A percentile compares a stretch with the other conserved stretches of the same genome.
Conservation (phyloP, 2,113 vertebrate genomes). For the Phylloscopus trochilus region DNA sequence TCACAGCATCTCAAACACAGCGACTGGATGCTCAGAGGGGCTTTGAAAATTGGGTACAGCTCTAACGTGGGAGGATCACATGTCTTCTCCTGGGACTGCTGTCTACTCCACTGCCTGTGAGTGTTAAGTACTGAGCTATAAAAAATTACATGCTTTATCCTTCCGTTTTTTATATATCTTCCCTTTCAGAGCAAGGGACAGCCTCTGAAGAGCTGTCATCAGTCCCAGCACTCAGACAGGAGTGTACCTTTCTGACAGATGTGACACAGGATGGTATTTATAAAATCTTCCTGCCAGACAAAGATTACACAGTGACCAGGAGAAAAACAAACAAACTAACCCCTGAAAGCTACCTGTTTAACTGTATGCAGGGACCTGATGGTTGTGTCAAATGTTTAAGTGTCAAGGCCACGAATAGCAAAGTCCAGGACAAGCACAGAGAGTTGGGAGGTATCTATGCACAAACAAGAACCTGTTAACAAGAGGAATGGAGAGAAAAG, state of each 20-base stretch:
- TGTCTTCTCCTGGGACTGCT: not conserved
- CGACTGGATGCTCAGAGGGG: not conserved
- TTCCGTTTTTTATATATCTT: not conserved
- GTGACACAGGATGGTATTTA: not conserved
- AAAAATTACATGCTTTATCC: not conserved
- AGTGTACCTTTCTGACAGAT: not conserved
- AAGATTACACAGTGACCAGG: not conserved
- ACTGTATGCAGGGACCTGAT: not conserved
- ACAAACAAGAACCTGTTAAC: not conserved
- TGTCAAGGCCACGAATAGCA: not conserved
- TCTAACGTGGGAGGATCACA: not conserved
- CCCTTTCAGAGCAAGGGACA: not conserved
- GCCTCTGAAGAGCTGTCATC: not conserved
- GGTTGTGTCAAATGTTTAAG: not conserved
- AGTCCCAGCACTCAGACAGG: not conserved
- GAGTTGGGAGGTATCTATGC: not conserved
- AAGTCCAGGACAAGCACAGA: not conserved
- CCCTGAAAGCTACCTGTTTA: not conserved
- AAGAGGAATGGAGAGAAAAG: not conserved
- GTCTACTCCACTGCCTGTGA: not conserved
- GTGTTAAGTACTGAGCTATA: conserved; percentile 9
- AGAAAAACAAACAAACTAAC: not conserved
- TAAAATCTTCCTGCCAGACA: not conserved
- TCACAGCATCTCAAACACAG: not conserved
- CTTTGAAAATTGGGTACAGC: not conserved